Percentiles rank a stretch among this genome's conserved stretches.
These are phyloP conservation scores for Drosophila mimetica DNA, from an alignment of 2,888 invertebrate genomes.

Conservation along the genomic window DNA sequence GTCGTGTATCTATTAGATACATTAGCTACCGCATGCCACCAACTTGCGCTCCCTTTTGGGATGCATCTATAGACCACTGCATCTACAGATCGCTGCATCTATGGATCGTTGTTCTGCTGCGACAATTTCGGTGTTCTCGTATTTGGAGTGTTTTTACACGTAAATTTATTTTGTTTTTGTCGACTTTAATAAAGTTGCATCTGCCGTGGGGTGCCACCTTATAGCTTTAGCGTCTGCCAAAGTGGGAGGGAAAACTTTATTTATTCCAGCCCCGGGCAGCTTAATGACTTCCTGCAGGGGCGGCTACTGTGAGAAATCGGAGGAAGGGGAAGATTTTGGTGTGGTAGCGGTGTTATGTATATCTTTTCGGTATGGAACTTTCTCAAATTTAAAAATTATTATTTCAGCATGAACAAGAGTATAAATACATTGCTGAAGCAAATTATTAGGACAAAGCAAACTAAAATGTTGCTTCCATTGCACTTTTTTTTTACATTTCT, in stretches of 20 bases:
- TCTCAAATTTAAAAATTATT: slow-evolving; percentile 12
- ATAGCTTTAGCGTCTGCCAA: slow-evolving; percentile 40
- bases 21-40: slow-evolving; percentile 69
- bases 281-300: slow-evolving; percentile 76
- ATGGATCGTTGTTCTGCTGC: slow-evolving; percentile 13
- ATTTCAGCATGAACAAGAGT: neutral
- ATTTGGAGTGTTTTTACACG: slow-evolving; percentile 59
- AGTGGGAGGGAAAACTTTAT: slow-evolving; percentile 66
- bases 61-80: slow-evolving; percentile 18
- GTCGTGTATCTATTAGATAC: slow-evolving; percentile 80
- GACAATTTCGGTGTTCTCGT: slow-evolving; percentile 64
- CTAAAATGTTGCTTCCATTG: too few species aligned
- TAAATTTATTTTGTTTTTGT: slow-evolving; percentile 70
- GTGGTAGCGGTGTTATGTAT: slow-evolving; percentile 18
- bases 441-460: neutral
- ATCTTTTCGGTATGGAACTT: neutral
- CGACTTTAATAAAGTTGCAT: slow-evolving; percentile 64
- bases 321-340: slow-evolving; percentile 35
- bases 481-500: too few species aligned
- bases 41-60: slow-evolving; percentile 27
- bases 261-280: slow-evolving; percentile 69
- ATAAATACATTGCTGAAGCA: neutral
- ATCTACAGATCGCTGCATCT: slow-evolving; percentile 18
- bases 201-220: slow-evolving; percentile 41
- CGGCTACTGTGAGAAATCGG: slow-evolving; percentile 4